phyloP scores from a whole-genome alignment of 1,140 invertebrate genomes.

The Drosophila auraria region DNA sequence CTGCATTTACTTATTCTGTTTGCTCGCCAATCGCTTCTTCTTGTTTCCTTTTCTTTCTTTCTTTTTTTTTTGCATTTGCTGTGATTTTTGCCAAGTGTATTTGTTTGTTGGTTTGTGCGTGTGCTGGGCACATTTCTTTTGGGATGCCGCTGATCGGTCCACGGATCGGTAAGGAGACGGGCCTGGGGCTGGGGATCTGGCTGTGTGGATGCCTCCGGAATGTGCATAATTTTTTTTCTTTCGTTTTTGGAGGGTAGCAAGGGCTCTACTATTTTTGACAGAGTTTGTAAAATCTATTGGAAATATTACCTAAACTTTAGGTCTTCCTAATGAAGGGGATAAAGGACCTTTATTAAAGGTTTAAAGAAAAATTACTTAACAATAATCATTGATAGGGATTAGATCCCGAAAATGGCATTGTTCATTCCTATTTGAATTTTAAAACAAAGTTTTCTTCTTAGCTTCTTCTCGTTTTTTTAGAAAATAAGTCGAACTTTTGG shows the following conservation, averaged over 20 bases:
- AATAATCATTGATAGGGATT: too few species aligned
- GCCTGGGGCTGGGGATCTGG: not conserved
- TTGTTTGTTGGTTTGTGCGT: slow-evolving; percentile 26
- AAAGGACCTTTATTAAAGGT: too few species aligned
- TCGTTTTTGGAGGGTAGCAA: not conserved
- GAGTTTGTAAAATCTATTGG: not conserved
- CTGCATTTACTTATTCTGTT: slow-evolving; percentile 78
- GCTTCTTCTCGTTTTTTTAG: not conserved
- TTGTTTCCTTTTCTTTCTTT: slow-evolving; percentile 41
- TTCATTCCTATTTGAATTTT: not conserved
- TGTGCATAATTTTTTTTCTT: slow-evolving; percentile 71
- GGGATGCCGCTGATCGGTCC: slow-evolving; percentile 67
- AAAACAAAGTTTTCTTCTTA: not conserved
- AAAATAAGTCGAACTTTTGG: too few species aligned
- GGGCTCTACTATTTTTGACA: not conserved
- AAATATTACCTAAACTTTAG: not conserved
- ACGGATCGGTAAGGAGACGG: not conserved
- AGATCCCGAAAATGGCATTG: not conserved
- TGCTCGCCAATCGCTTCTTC: slow-evolving; percentile 62
- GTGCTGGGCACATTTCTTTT: slow-evolving; percentile 74
- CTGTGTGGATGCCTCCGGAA: slow-evolving; percentile 60
- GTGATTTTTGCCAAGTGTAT: slow-evolving; percentile 52
- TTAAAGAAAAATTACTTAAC: too few species aligned
- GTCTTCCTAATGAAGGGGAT: too few species aligned
- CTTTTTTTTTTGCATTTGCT: slow-evolving; percentile 56